Percentiles rank a stretch among this genome's conserved stretches.
Conservation (phyloP, 2,797 vertebrate species). For the Stomatorhinus walkeri region DNA sequence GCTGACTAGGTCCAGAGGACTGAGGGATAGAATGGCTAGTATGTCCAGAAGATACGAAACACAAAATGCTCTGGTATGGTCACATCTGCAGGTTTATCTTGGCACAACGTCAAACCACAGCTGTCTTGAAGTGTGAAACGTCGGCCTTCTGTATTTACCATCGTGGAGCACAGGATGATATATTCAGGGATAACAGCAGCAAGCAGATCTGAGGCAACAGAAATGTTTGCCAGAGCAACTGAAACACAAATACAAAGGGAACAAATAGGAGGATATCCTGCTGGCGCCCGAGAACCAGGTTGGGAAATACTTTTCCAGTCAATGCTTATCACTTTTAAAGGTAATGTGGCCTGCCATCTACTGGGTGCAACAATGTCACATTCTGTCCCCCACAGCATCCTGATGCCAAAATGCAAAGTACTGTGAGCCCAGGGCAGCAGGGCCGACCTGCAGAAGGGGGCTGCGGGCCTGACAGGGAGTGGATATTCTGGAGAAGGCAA, state of each 20-base stretch:
- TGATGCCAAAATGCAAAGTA: background rate
- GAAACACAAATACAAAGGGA: background rate
- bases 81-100: background rate
- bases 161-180: background rate
- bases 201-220: background rate
- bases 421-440: background rate
- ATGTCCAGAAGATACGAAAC: background rate
- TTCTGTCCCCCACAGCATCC: background rate
- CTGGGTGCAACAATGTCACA: background rate
- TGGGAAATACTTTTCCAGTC: background rate
- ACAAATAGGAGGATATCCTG: background rate
- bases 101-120: background rate
- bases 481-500: too few relatives aligned
- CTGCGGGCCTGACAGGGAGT: background rate
- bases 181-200: background rate
- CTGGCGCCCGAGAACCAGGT: background rate
- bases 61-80: background rate
- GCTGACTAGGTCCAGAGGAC: too few relatives aligned
- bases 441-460: background rate
- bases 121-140: background rate
- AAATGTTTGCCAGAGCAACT: background rate
- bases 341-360: background rate
- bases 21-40: background rate
- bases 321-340: background rate
- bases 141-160: background rate